Evolutionary conservation across 2,113 vertebrate species (phyloP), one percentile per base, ranked within the genome.

Genomic region (Herpailurus yagouaroundi): DNA sequence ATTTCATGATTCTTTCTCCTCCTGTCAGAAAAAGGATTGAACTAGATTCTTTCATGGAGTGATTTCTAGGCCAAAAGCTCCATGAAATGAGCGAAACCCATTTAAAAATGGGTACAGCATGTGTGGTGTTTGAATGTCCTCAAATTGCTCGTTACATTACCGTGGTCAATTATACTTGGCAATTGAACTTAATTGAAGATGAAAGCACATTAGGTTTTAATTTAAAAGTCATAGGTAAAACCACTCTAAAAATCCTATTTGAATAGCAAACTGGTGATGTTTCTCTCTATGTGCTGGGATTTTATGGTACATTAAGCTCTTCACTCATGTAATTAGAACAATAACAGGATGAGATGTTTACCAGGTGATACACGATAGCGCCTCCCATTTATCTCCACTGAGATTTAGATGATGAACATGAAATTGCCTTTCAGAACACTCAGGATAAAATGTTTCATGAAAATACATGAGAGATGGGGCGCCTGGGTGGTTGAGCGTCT

Each of bases 151-250:
- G 57, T 89, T 86, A 74, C 27, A 83, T 96, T 96, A 87, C 88
- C 60, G n/a, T 94, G 93, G 52, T 89, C 88, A 95, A 96, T 95
- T 95, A 92, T 94, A 79, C n/a, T 94, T 95, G 71, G 31, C 52
- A 83, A 79, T 94, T 73, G 63, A 79, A 52, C 73, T 96, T 95
- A 83, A 76, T 89, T 60, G 63, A 73, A 84, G 77, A 89, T 89
- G 50, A 97, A 95, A 93, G 27, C 29, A 88, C 69, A 94, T 89
- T 94, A 68, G 16, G 11, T 55, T 95, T 87, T 68, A 96, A 94
- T 97, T 95, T 92, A 64, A 95, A 97, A 95, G 36, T 41, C 84
- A 60, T 73, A 80, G 84, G 87, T 86, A 95, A 93, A 94, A 69
- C 25, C 48, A 80, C 68, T 74, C 33, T 85, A 68, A 89, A 96